Evolutionary conservation across 2,888 invertebrate species (phyloP).

Genomic region (Epinotia nisella): DNA sequence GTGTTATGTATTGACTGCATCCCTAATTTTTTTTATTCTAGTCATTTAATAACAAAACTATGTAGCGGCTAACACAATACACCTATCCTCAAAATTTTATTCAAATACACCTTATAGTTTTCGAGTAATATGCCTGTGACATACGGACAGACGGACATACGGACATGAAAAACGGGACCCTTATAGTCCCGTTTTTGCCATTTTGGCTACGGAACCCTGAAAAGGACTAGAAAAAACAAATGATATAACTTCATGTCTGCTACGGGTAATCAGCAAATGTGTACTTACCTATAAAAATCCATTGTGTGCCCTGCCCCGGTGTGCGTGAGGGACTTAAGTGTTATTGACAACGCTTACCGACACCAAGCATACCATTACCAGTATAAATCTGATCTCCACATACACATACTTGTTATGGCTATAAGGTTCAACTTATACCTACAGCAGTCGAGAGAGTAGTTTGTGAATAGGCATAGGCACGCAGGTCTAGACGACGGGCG

Average conservation of each 20-base stretch:
- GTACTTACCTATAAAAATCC: conserved; percentile 17
- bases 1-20: too few species aligned
- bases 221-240: neutral
- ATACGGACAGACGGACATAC: too few species aligned
- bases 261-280: conserved; percentile 23
- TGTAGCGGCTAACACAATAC: too few species aligned
- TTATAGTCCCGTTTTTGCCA: too few species aligned
- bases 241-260: conserved; percentile 6
- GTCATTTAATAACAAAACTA: too few species aligned
- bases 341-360: neutral
- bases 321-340: conserved; percentile 27
- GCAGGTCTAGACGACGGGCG: conserved; percentile 36
- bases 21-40: too few species aligned
- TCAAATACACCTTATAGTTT: too few species aligned
- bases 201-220: too few species aligned
- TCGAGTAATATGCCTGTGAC: too few species aligned
- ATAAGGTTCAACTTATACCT: neutral
- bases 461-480: neutral
- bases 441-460: neutral
- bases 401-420: neutral
- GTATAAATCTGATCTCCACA: neutral
- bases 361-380: conserved; percentile 5
- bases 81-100: too few species aligned
- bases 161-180: too few species aligned
- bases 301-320: conserved; percentile 1